Evolutionary conservation across 2,888 invertebrate species (phyloP), one percentile per base, ranked within the genome.

Genomic region (Rotaria socialis): DNA sequence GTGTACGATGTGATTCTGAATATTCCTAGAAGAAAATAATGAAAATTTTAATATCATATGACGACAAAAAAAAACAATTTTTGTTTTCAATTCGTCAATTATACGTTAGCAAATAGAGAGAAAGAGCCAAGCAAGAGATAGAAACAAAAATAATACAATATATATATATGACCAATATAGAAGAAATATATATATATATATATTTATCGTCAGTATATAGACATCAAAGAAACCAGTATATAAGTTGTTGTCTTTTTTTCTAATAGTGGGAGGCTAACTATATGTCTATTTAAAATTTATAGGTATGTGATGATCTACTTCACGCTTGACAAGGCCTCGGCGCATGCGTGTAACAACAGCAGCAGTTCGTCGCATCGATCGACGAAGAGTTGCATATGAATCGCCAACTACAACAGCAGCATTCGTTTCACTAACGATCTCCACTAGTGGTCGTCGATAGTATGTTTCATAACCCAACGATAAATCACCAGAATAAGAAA

Each of bases 361-460:
- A 16, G 47, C 80, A 41, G 80, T 80, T 80, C 80, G 80, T 47
- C 80, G 80, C 47, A 80, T 80, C 47, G 80, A 80, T n/a, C 80
- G 80, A 47, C 80, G 43, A n/a, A 80, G 24, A n/a, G 80, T 80
- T n/a, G 80, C 80, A 80, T 80, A 80, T 41, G 80, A 80, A 80
- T 80, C 80, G 47, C 47, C 67, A 67, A 67, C 67, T 67, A 67
- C 35, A 35, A 67, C 67, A 41, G 67, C 67, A 67, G 67, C 67
- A 67, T 35, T 67, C 19, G 67, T 67, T 67, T 67, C 35, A 67
- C 67, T 67, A 67, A 67, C 67, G 35, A 67, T 35, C 35, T 67
- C 35, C 35, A 35, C 67, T 67, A 67, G 35, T 35, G 67, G 67
- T 6, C 35, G 35, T 27, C 67, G 67, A 35, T 67, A 35, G 35